These are phyloP conservation scores for Antheraea mylitta DNA, from an alignment of 1,140 invertebrate genomes.

Conservation along the genomic window DNA sequence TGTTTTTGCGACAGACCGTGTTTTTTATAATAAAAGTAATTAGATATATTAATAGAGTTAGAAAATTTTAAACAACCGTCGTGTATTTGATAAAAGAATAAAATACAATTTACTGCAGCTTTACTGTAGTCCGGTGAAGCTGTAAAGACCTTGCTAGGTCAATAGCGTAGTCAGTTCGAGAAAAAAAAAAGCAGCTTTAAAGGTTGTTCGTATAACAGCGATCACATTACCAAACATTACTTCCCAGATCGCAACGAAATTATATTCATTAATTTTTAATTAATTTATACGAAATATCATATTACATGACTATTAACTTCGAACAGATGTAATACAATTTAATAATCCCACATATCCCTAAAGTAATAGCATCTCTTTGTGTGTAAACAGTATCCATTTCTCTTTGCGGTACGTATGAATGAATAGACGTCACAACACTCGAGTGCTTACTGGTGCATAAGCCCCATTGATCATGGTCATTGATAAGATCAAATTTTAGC, in stretches of 20 bases:
- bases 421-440: conserved; percentile 69
- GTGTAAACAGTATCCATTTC: conserved; percentile 68
- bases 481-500: conserved; percentile 47
- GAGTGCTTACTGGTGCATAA: conserved; percentile 49
- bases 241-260: background rate
- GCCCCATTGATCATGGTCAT: conserved; percentile 46
- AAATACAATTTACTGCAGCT: no score
- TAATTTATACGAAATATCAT: conserved; percentile 27
- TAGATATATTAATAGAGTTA: no score
- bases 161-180: no score
- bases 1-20: no score
- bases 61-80: no score
- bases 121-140: no score
- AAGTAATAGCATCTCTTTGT: conserved; percentile 75
- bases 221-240: background rate
- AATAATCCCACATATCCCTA: conserved; percentile 76
- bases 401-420: conserved; percentile 56
- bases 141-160: no score
- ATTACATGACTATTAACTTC: conserved; percentile 36
- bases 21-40: no score
- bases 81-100: no score
- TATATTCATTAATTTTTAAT: background rate
- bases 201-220: background rate
- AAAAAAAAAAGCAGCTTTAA: no score
- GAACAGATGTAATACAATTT: conserved; percentile 57